Conservation (phyloP, 1,140 invertebrate species). For the Brachystomella parvula region DNA sequence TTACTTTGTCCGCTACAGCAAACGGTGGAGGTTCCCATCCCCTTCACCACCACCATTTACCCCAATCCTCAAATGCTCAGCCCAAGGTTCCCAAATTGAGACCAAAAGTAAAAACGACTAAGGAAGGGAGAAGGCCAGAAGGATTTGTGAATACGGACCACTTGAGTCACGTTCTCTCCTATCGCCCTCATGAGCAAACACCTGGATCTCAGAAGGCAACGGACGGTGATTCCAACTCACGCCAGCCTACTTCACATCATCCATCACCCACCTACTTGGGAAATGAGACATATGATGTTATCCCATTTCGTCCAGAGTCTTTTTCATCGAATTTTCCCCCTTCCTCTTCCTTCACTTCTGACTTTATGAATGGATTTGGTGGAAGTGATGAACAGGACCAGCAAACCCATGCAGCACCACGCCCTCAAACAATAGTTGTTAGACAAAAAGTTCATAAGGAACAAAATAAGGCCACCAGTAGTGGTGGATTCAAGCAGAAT, state of each 20-base stretch:
- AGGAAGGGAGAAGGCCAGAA: slow-evolving; percentile 1
- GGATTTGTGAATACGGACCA: slow-evolving; percentile 17
- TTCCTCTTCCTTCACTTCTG: not conserved
- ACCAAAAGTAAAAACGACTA: slow-evolving; percentile 4
- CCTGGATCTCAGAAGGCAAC: not conserved
- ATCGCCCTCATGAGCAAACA: slow-evolving; percentile 12
- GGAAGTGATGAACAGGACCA: not conserved
- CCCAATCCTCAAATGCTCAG: slow-evolving; percentile 6
- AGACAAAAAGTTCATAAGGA: not conserved
- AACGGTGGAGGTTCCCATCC: not conserved
- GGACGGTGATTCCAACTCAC: not conserved
- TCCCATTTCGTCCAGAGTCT: not conserved
- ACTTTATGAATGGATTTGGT: slow-evolving; percentile 9
- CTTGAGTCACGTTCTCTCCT: slow-evolving; percentile 12
- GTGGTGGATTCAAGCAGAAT: not conserved
- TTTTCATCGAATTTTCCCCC: not conserved
- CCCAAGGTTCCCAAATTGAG: slow-evolving; percentile 15
- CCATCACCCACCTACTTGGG: slow-evolving; percentile 1
- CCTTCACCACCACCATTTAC: not conserved
- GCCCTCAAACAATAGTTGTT: not conserved
- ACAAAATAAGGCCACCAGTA: not conserved
- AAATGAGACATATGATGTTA: not conserved
- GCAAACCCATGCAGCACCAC: not conserved
- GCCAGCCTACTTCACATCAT: not conserved
- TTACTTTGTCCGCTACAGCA: not conserved